Evolutionary conservation across 2,888 invertebrate genomes (phyloP).

Genomic region (Ethmia dodecea): DNA sequence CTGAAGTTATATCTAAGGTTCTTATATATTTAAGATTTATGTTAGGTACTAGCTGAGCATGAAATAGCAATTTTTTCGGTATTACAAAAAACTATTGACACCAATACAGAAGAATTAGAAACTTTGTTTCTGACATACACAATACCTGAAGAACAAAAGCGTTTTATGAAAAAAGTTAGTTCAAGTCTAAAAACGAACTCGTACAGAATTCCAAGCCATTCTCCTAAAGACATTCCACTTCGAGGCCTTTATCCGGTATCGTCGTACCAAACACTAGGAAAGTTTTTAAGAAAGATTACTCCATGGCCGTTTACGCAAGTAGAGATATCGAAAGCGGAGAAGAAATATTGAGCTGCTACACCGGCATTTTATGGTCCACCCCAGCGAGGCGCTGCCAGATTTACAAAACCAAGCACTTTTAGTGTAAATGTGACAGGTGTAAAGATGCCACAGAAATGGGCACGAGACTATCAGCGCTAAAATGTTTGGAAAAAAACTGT

Average conservation of each 20-base stretch:
- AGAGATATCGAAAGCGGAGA: constrained; percentile 76
- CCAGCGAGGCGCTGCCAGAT: constrained; percentile 78
- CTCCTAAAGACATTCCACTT: constrained; percentile 51
- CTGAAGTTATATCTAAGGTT: constrained; percentile 25
- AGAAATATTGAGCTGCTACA: constrained; percentile 82
- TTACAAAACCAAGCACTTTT: constrained; percentile 80
- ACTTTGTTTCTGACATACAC: constrained; percentile 53
- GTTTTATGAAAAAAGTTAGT: constrained; percentile 71
- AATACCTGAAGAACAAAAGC: constrained; percentile 67
- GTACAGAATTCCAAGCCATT: constrained; percentile 71
- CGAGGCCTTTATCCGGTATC: constrained; percentile 82
- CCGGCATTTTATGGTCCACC: constrained; percentile 82
- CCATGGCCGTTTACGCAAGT: constrained; percentile 79
- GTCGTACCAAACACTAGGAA: constrained; percentile 83
- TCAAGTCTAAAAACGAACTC: constrained; percentile 80
- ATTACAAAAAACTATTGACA: not conserved
- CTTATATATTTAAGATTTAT: constrained; percentile 44
- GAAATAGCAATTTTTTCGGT: not conserved
- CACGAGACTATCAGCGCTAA: constrained; percentile 70
- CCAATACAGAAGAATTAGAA: constrained; percentile 58
- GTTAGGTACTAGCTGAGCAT: constrained; percentile 14
- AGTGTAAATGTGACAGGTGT: constrained; percentile 81
- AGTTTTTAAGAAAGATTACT: constrained; percentile 70
- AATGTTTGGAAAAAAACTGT: constrained; percentile 70
- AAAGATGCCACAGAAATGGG: constrained; percentile 80